Percentiles rank a stretch among this genome's conserved stretches.
Conservation (phyloP, 2,113 vertebrate genomes). For the Atlantisia rogersi region DNA sequence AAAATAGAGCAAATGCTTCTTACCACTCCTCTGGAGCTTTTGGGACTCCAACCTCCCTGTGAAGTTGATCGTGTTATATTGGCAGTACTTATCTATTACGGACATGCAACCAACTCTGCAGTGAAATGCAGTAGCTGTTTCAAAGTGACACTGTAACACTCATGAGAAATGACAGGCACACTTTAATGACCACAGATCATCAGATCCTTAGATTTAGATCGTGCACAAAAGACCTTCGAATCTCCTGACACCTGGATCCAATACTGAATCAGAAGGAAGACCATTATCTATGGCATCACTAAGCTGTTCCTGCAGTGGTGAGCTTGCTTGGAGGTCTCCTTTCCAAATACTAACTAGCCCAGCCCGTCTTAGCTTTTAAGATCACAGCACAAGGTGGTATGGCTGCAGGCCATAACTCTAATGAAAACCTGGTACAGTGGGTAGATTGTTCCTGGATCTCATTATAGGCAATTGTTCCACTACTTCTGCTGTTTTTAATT, state of each 20-base stretch:
- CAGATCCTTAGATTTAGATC: not conserved
- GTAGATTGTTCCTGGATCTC: constrained; percentile 69
- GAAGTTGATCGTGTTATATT: not conserved
- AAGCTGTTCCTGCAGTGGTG: constrained; percentile 7
- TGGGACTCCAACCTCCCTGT: not conserved
- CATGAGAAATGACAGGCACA: not conserved
- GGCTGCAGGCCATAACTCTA: constrained; percentile 68
- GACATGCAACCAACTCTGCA: not conserved
- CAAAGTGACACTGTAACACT: not conserved
- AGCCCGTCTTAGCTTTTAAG: constrained; percentile 27
- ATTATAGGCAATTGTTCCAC: constrained; percentile 59
- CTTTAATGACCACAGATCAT: not conserved
- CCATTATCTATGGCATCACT: constrained; percentile 29
- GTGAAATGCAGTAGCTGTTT: not conserved
- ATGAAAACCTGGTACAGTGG: constrained; percentile 67
- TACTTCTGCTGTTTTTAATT: constrained; percentile 52
- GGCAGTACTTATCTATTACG: not conserved
- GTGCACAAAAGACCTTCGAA: not conserved
- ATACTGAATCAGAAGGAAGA: constrained; percentile 25
- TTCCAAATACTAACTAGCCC: constrained; percentile 53
- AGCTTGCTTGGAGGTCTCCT: constrained; percentile 55
- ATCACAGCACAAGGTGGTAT: constrained; percentile 64
- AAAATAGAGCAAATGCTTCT: not conserved
- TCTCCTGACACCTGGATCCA: constrained; percentile 33
- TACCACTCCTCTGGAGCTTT: not conserved